Base-by-base conservation (phyloP, 2,113 vertebrate species). In the Menura novaehollandiae region DNA sequence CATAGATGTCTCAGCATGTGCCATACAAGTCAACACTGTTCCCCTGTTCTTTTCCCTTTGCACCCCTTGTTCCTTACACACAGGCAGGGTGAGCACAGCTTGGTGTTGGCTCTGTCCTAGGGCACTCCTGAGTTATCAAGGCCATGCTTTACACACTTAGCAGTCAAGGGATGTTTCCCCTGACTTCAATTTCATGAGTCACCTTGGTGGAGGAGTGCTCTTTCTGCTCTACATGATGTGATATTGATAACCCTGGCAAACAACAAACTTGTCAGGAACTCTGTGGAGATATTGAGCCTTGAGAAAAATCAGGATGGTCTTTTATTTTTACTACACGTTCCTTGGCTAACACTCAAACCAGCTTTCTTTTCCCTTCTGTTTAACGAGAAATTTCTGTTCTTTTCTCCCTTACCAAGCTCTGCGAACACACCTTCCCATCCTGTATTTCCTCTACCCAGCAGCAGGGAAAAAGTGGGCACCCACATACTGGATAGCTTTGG, bases 111-210 rank as follows among this genome's bases (percentile, higher is more conserved):
- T 82, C 62, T 88, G 88, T 72, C 74, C 91, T 88, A 47, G 76
- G 89, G 92, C 96, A 87, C 19, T 68, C 91, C 95, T 96, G 95
- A 97, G 85, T 98, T 97, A 96, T 78, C 89, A 74, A 92, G 60
- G 53, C 79, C 66, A 9, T 15, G 71, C 58, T 82, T 64, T 68
- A 44, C 60, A 84, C 84, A 93, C 83, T 93, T 63, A 51, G 92
- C 86, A 96, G 83, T 67, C 93, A 83, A 81, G 47, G 63, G 51
- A 95, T 91, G 94, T 93, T 85, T 91, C 73, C 72, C 53, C 88
- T 82, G 76, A 67, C 93, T 83, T 67, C 5, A 8, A 22, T 69
- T 59, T 78, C 88, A 10, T 78, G 81, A 91, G 63, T 90, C 89
- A 96, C 49, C 37, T 39, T 76, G 58, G 71, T 75, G 81, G 51